Base-by-base conservation (phyloP, 2,797 vertebrate genomes). In the Channa striata region DNA sequence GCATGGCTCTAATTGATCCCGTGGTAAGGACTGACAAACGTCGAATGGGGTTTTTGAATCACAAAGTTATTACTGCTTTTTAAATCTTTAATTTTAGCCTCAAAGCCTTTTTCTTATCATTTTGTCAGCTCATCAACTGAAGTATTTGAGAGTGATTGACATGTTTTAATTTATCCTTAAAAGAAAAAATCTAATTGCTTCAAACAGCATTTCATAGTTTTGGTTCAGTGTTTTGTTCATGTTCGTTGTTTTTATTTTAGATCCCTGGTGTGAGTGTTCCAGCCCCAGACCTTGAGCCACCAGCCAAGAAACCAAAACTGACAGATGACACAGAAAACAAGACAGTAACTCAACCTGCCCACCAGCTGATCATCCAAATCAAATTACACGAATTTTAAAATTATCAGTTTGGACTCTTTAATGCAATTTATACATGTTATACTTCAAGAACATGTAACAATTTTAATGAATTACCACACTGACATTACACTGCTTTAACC, bases 1-100 rank as follows among this genome's bases (percentile, higher is more conserved):
- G 96, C 64, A 99, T 99, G 97, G 85, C 94, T 6, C 88, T 99
- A 54, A 91, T 95, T 6, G 95, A 99, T 42, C 98, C 98, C 0
- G 93, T 96, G 96, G 98, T 99, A 93, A 81, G 89, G 19, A 74
- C 49, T 11, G 16, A 54, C 10, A 13, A 6, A 19, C 36, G 5
- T 43, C 11, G 19, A 59, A 59, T 23, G 19, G 5, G 13, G 58
- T 60, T 50, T 40, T 23, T 43, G 1, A n/a, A 20, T 37, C 13
- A 53, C 9, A 34, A 8, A 12, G 8, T 25, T n/a, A 30, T 14
- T 0, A 19, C 13, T 17, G 12, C 6, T 0, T 36, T 33, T 21
- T 59, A n/a, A 11, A 33, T 37, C 12, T 52, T 46, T 37, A 11
- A 43, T 21, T 37, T 50, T 39, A 60, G 8, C 5, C 5, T 14